phyloP scores from a whole-genome alignment of 2,113 vertebrate species.

The Hemicordylus capensis region DNA sequence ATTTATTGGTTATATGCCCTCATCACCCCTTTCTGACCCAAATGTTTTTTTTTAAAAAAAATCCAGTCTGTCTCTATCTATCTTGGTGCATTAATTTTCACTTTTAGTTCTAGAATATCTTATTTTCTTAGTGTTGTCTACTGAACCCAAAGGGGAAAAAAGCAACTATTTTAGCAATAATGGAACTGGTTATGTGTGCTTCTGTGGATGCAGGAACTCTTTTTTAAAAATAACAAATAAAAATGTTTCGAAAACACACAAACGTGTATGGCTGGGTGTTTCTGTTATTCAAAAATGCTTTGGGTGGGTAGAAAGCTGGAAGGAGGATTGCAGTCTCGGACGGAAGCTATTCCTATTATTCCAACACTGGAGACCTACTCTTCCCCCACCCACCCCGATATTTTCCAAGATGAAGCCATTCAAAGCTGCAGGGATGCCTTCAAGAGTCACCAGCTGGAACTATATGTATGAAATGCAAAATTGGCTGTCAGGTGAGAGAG shows the following conservation, averaged over 20 bases:
- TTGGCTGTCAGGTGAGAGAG: no score
- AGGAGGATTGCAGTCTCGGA: no score
- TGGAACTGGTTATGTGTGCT: not conserved
- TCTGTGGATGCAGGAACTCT: not conserved
- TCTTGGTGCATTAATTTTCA: not conserved
- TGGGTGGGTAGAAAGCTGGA: not conserved
- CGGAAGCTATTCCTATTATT: no score
- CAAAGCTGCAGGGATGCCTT: no score
- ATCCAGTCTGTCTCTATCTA: not conserved
- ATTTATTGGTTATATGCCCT: not conserved
- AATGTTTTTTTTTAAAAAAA: not conserved
- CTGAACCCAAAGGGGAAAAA: not conserved
- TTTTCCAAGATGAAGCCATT: no score
- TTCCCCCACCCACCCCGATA: no score
- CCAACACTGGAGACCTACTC: no score
- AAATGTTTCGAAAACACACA: not conserved
- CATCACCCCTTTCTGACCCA: not conserved
- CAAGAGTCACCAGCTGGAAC: no score
- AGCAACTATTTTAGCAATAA: not conserved
- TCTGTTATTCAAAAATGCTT: not conserved
- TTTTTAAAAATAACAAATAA: not conserved
- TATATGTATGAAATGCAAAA: no score
- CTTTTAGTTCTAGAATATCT: not conserved
- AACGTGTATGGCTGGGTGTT: not conserved
- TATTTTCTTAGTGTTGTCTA: constrained; percentile 7